Conservation (phyloP, 1,140 invertebrate species). For the Drosophila triauraria region DNA sequence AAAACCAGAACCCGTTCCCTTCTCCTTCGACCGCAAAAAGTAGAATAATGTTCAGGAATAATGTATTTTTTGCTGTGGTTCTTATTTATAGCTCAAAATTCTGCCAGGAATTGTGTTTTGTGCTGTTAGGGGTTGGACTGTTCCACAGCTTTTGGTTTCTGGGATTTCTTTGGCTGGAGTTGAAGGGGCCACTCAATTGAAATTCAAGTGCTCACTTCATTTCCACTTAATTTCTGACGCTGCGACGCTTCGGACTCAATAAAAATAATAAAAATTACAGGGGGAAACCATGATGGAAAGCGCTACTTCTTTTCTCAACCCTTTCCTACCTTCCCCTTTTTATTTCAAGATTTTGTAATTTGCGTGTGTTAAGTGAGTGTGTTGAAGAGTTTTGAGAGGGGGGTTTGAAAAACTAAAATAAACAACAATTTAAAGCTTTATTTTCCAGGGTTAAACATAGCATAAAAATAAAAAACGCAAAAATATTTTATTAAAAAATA, state of each 20-base stretch:
- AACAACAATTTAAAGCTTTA: too few relatives aligned
- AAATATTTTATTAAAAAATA: background rate
- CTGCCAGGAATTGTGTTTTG: slow-evolving; percentile 25
- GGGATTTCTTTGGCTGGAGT: slow-evolving; percentile 5
- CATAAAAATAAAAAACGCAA: too few relatives aligned
- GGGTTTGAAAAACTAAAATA: background rate
- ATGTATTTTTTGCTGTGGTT: slow-evolving; percentile 36
- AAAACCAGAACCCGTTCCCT: slow-evolving; percentile 32
- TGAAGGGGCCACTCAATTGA: slow-evolving; percentile 50
- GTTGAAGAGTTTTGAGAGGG: too few relatives aligned
- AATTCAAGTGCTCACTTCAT: slow-evolving; percentile 67
- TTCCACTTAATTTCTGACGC: slow-evolving; percentile 61
- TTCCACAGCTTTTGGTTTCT: slow-evolving; percentile 11
- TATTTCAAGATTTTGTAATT: background rate
- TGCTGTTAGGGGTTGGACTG: slow-evolving; percentile 27
- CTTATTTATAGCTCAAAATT: slow-evolving; percentile 42
- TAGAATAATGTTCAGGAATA: slow-evolving; percentile 47
- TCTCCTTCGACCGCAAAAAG: slow-evolving; percentile 35
- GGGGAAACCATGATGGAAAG: background rate
- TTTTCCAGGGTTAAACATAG: too few relatives aligned
- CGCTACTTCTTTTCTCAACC: background rate
- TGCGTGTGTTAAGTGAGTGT: background rate
- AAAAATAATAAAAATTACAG: slow-evolving; percentile 37
- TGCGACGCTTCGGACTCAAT: slow-evolving; percentile 48
- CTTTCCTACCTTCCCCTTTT: background rate